Percentiles rank a stretch among this genome's conserved stretches.
Conservation (phyloP, 2,888 invertebrate genomes). For the Thymelicus lineola region DNA sequence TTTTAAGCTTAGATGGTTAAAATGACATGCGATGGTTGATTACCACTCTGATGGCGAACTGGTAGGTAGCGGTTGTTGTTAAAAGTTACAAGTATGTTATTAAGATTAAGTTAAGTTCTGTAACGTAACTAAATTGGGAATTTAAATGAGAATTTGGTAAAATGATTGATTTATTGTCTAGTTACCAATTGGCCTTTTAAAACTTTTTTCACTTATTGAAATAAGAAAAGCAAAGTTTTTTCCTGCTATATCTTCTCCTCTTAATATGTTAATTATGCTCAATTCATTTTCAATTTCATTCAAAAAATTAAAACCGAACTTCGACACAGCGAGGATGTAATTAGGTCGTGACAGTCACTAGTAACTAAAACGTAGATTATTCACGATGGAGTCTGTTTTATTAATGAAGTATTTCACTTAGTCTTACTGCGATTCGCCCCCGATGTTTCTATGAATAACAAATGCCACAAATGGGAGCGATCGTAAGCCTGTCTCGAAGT, state of each 20-base stretch:
- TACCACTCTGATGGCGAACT: not conserved
- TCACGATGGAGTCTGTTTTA: constrained; percentile 13
- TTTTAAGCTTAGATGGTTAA: constrained; percentile 11
- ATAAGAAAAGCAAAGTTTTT: too few relatives aligned
- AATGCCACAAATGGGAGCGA: constrained; percentile 12
- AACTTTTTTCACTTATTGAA: too few relatives aligned
- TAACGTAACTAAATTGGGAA: too few relatives aligned
- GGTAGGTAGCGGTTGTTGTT: not conserved
- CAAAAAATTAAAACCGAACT: not conserved
- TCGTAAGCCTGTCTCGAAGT: not conserved
- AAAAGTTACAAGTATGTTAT: too few relatives aligned
- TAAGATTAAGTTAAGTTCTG: too few relatives aligned
- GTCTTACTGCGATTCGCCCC: constrained; percentile 10
- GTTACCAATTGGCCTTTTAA: too few relatives aligned
- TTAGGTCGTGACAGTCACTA: not conserved
- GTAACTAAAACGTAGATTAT: not conserved
- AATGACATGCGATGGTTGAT: constrained; percentile 9
- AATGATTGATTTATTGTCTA: too few relatives aligned
- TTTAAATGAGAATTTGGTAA: too few relatives aligned
- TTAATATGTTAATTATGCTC: too few relatives aligned
- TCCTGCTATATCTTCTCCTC: too few relatives aligned
- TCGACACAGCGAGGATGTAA: not conserved
- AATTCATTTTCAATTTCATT: not conserved
- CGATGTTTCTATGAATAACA: constrained; percentile 17
- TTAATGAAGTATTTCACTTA: constrained; percentile 23